Conservation (phyloP, 2,797 vertebrate genomes). For the Carduelis carduelis region DNA sequence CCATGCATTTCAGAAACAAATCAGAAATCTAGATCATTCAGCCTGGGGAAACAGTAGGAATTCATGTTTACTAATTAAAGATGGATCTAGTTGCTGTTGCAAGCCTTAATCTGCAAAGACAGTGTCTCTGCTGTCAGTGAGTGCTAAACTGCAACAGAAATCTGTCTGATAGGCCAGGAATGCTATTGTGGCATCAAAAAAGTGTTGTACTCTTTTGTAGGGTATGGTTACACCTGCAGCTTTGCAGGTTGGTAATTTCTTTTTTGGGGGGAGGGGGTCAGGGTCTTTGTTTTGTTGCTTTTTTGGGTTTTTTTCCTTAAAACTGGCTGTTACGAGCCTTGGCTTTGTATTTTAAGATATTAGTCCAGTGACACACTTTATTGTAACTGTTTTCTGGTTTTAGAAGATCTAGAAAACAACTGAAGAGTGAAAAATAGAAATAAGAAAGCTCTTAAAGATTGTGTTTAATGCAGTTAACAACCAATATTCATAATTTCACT, state of each 20-base stretch:
- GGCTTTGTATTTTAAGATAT: not conserved
- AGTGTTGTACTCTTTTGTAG: not conserved
- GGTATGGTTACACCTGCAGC: not conserved
- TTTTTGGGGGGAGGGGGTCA: accelerated
- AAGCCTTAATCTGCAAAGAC: not conserved
- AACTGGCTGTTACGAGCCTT: not conserved
- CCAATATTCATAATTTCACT: not conserved
- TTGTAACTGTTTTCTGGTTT: not conserved
- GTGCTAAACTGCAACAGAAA: not conserved
- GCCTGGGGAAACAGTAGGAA: not conserved
- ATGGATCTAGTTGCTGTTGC: not conserved
- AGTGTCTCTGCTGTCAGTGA: not conserved
- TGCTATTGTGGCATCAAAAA: not conserved
- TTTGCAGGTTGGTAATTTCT: not conserved
- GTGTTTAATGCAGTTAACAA: not conserved
- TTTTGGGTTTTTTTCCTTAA: not conserved
- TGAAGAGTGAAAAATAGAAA: not conserved
- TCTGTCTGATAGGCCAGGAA: not conserved
- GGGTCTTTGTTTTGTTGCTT: not conserved
- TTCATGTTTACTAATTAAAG: not conserved
- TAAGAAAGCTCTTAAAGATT: not conserved
- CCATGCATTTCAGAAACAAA: not conserved
- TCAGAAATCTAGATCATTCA: not conserved
- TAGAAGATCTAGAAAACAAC: not conserved
- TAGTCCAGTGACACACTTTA: not conserved